A percentile compares a stretch with the other conserved stretches of the same genome.
phyloP scores from a whole-genome alignment of 2,888 invertebrate species.

The Rotaria magnacalcarata region DNA sequence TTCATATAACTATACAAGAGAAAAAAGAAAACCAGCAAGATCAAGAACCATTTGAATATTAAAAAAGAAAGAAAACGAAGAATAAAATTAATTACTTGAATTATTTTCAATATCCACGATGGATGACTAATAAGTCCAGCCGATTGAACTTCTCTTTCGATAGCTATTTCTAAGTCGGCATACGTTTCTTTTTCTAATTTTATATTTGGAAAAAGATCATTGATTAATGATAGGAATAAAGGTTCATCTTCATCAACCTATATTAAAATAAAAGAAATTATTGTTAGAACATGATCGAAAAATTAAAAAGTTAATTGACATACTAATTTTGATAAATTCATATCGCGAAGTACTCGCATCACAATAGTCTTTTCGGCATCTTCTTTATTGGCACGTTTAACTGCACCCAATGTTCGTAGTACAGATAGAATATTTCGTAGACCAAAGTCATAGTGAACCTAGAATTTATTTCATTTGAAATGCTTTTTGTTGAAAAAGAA shows the following conservation, averaged over 20 bases:
- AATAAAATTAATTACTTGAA: slow-evolving; percentile 48
- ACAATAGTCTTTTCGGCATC: slow-evolving; percentile 80
- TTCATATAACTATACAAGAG: slow-evolving; percentile 54
- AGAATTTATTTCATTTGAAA: not conserved
- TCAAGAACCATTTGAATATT: too few species aligned
- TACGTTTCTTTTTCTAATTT: slow-evolving; percentile 69
- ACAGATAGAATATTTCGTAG: slow-evolving; percentile 60
- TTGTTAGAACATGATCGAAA: too few species aligned
- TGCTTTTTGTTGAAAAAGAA: too few species aligned
- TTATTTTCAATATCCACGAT: slow-evolving; percentile 58
- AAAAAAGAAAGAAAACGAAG: too few species aligned
- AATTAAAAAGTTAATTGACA: slow-evolving; percentile 52
- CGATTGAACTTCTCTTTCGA: slow-evolving; percentile 51
- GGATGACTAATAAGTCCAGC: slow-evolving; percentile 55
- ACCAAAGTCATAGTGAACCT: slow-evolving; percentile 61
- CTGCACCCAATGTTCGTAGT: slow-evolving; percentile 58
- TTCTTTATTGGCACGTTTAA: slow-evolving; percentile 56
- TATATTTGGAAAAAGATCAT: slow-evolving; percentile 82
- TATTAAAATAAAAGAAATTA: not conserved
- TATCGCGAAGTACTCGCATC: slow-evolving; percentile 88
- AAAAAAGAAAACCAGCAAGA: not conserved
- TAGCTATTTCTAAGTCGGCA: slow-evolving; percentile 61
- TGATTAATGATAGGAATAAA: slow-evolving; percentile 76
- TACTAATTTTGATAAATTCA: slow-evolving; percentile 92
- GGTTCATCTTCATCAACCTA: slow-evolving; percentile 82